These are phyloP conservation scores for Siderastrea radians DNA, from an alignment of 92 coral and sea anemone genomes.

Conservation along the genomic window DNA sequence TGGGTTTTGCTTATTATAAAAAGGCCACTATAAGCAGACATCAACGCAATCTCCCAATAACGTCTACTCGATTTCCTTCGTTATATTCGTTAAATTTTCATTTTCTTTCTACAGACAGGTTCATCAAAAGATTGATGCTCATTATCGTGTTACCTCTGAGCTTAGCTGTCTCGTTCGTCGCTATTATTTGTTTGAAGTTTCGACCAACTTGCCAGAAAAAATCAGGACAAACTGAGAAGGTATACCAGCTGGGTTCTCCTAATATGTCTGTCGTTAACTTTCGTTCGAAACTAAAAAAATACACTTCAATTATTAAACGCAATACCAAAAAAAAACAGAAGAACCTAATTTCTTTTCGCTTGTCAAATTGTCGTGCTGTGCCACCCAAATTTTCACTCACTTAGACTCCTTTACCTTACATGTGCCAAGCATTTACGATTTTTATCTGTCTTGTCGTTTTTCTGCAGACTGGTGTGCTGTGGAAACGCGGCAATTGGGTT, in stretches of 20 bases:
- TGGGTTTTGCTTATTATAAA: too few relatives aligned
- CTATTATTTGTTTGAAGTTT: not conserved
- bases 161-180: conserved; percentile 11
- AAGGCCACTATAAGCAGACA: not conserved
- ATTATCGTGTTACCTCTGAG: conserved; percentile 11
- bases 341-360: too few relatives aligned
- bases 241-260: not conserved
- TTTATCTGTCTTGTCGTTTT: not conserved
- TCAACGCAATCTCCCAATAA: not conserved
- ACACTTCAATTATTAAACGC: not conserved
- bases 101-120: not conserved
- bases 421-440: not conserved
- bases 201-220: conserved; percentile 5
- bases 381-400: not conserved
- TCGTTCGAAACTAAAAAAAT: not conserved
- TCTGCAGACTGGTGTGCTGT: not conserved
- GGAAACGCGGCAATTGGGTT: conserved; percentile 11
- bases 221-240: not conserved
- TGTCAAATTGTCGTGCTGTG: not conserved
- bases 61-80: not conserved
- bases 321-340: too few relatives aligned
- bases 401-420: too few relatives aligned
- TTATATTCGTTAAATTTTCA: too few relatives aligned
- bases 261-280: not conserved
- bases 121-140: not conserved